Evolutionary conservation across 92 coral and sea anemone species (phyloP).

Genomic region (Epizoanthus ramosus): DNA sequence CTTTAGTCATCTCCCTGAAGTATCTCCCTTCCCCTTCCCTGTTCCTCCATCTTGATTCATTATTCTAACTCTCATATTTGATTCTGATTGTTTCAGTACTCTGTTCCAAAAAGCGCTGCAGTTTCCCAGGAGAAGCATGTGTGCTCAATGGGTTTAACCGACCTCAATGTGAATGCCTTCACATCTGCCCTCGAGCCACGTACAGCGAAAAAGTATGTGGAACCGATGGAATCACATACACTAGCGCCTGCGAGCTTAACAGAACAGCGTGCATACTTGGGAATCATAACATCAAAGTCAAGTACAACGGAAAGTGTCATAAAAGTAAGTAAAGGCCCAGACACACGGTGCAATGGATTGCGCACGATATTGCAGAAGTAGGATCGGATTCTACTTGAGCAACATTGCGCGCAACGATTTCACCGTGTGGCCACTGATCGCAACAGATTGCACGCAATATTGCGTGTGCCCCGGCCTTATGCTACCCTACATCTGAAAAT

Average conservation of each 20-base stretch:
- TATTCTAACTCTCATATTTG: not conserved
- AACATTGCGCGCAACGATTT: too few relatives aligned
- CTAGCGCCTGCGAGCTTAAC: conserved; percentile 65
- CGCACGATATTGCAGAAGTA: too few relatives aligned
- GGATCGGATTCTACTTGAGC: too few relatives aligned
- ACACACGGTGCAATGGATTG: too few relatives aligned
- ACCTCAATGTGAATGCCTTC: conserved; percentile 68
- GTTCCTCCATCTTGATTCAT: not conserved
- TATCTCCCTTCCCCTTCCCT: not conserved
- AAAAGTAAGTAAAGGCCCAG: conserved; percentile 62
- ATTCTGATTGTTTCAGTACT: conserved; percentile 47
- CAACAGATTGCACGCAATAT: too few relatives aligned
- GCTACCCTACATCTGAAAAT: too few relatives aligned
- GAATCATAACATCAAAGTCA: conserved; percentile 46
- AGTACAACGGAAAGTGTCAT: conserved; percentile 58
- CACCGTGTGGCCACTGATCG: too few relatives aligned
- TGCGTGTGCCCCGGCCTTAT: too few relatives aligned
- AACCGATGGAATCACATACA: conserved; percentile 75
- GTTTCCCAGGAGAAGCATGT: conserved; percentile 73
- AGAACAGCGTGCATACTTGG: conserved; percentile 84
- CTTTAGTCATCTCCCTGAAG: not conserved
- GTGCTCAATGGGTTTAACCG: conserved; percentile 52
- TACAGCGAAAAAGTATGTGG: conserved; percentile 66
- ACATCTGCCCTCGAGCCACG: conserved; percentile 54
- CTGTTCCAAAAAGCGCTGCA: conserved; percentile 57